phyloP scores from a whole-genome alignment of 1,140 invertebrate genomes.

The Drosophila subobscura region DNA sequence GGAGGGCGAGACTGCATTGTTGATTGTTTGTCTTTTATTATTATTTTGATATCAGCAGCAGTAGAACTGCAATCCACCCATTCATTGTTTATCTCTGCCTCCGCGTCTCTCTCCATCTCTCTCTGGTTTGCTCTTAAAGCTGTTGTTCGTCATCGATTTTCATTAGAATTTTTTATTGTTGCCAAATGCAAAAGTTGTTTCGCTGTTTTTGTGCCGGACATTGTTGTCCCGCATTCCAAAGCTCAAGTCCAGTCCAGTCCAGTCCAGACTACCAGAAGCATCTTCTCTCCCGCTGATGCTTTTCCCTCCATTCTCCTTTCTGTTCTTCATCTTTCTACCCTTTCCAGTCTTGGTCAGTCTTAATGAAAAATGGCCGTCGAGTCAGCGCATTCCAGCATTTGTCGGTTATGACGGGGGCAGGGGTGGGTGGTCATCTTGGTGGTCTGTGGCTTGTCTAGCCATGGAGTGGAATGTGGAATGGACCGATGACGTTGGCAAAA shows the following conservation, averaged over 20 bases:
- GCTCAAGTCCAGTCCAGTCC: too few relatives aligned
- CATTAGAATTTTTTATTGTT: too few relatives aligned
- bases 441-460: conserved; percentile 69
- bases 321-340: conserved; percentile 15
- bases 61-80: background rate
- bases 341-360: conserved; percentile 17
- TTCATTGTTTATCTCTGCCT: conserved; percentile 28
- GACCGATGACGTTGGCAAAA: conserved; percentile 51
- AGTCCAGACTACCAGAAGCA: too few relatives aligned
- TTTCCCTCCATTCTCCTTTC: background rate
- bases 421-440: conserved; percentile 49
- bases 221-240: too few relatives aligned
- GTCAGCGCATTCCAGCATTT: conserved; percentile 35
- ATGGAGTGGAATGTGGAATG: conserved; percentile 4
- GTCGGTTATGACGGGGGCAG: conserved; percentile 15
- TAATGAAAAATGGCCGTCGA: conserved; percentile 51
- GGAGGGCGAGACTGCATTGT: conserved; percentile 11
- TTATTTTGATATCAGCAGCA: background rate
- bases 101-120: conserved; percentile 18
- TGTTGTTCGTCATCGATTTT: too few relatives aligned
- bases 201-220: too few relatives aligned
- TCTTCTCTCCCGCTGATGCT: conserved; percentile 3
- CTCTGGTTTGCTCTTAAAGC: conserved; percentile 5
- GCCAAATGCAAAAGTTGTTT: too few relatives aligned
- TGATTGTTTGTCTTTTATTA: conserved; percentile 3